Base-by-base conservation (phyloP, 2,113 vertebrate genomes). In the Loxodonta africana region DNA sequence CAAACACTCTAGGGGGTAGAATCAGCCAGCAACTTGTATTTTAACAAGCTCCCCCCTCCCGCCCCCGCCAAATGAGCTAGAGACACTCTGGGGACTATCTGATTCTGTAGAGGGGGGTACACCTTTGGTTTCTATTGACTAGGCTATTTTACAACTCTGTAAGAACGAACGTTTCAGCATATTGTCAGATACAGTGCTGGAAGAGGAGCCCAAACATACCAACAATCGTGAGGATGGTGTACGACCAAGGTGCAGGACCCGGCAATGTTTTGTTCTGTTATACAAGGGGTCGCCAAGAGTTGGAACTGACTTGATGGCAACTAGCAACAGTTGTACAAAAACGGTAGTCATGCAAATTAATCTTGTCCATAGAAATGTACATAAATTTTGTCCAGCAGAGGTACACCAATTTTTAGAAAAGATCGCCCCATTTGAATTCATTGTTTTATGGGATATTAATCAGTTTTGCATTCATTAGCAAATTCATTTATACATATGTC, bases 381-480 rank as follows among this genome's bases (percentile, higher is more conserved):
- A 88, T 62, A 17, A 78, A 80, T 46, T 94, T 82, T 91, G 60
- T 41, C 65, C 41, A 96, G 28, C 11, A 93, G 21, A 91, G 80
- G 78, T 17, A 63, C 10, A 53, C 0, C 6, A 1, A 28, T n/a
- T 51, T 86, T 84, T 23, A 78, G 69, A 63, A 44, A 89, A 73
- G 30, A 82, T 44, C 63, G 92, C 37, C 2, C 25, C n/a, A 71
- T 33, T 74, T 53, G 26, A 81, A 37, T 57, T 57, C 1, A 2
- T 12, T 41, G 53, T 37, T 15, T 25, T 33, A 14, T 26, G 69
- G 33, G 23, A 69, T 44, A 60, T 73, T 60, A 41, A 37, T 33
- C 48, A 82, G 76, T 44, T 85, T 84, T 76, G 53, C 30, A 63
- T 48, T 30, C 69, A 14, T 4, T 46, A 23, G 62, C 78, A 95